A percentile compares a stretch with the other conserved stretches of the same genome.
Conservation (phyloP, 1,140 invertebrate genomes). For the Ceratitis capitata region DNA sequence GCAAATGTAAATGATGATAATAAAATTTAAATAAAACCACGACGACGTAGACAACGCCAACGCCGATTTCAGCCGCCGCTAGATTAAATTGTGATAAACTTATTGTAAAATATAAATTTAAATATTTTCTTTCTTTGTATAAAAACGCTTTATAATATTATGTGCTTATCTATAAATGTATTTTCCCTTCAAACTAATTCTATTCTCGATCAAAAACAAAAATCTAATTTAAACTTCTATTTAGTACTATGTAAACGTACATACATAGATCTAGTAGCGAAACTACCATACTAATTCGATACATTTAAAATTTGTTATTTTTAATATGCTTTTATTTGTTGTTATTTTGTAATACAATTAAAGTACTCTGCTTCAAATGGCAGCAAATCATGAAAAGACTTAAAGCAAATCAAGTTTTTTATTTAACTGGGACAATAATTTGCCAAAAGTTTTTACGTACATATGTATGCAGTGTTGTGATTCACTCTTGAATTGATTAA, state of each 20-base stretch:
- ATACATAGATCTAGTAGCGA: background rate
- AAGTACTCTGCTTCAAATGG: slow-evolving; percentile 2
- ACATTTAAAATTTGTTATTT: slow-evolving; percentile 30
- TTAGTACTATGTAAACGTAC: background rate
- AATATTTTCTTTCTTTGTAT: background rate
- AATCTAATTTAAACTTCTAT: background rate
- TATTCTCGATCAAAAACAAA: slow-evolving; percentile 1
- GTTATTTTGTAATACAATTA: slow-evolving; percentile 28
- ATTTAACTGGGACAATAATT: background rate
- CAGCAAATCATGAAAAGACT: background rate
- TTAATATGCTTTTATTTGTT: slow-evolving; percentile 13
- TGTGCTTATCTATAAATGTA: background rate
- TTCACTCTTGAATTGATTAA: background rate
- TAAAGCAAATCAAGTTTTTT: background rate
- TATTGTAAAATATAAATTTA: slow-evolving; percentile 15
- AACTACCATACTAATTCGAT: background rate
- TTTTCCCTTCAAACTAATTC: background rate
- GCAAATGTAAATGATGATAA: background rate
- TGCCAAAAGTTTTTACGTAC: background rate
- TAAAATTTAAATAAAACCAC: background rate
- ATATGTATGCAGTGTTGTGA: background rate
- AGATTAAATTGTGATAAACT: slow-evolving; percentile 33
- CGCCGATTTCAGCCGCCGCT: slow-evolving; percentile 8
- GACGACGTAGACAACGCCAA: background rate
- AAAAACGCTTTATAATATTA: slow-evolving; percentile 1